Conservation (phyloP, 1,140 invertebrate species). For the Drosophila ficusphila region DNA sequence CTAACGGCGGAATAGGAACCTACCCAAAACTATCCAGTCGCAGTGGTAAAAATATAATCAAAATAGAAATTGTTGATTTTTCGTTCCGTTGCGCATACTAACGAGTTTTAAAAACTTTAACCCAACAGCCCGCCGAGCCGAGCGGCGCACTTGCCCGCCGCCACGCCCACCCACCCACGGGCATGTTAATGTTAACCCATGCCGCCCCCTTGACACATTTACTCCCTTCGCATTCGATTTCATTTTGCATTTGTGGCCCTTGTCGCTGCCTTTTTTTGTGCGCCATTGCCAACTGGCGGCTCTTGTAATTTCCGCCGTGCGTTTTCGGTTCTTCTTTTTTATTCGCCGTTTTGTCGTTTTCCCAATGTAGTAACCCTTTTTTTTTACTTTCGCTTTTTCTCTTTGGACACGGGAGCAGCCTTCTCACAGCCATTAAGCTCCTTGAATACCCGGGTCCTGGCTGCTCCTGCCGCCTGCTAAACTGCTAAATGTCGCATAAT, state of each 20-base stretch:
- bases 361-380: constrained; percentile 49
- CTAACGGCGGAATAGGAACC: constrained; percentile 3
- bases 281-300: constrained; percentile 69
- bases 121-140: constrained; percentile 36
- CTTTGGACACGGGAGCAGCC: constrained; percentile 19
- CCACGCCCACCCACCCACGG: constrained; percentile 19
- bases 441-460: constrained; percentile 46
- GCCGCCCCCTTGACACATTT: constrained; percentile 52
- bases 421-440: constrained; percentile 64
- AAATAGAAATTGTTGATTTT: constrained; percentile 83
- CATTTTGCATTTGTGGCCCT: constrained; percentile 73
- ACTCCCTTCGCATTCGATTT: constrained; percentile 65
- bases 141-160: constrained; percentile 29
- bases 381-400: constrained; percentile 69
- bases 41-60: constrained; percentile 70
- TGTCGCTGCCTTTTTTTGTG: constrained; percentile 23
- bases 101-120: constrained; percentile 71
- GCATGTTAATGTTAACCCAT: constrained; percentile 61
- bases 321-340: constrained; percentile 48
- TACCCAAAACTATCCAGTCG: constrained; percentile 22
- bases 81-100: constrained; percentile 79
- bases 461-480: constrained; percentile 61
- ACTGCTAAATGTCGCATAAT: constrained; percentile 81
- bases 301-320: constrained; percentile 75
- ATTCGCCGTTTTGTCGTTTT: constrained; percentile 15